Base-by-base conservation (phyloP, 1,140 invertebrate species). In the Agrypnia vestita region DNA sequence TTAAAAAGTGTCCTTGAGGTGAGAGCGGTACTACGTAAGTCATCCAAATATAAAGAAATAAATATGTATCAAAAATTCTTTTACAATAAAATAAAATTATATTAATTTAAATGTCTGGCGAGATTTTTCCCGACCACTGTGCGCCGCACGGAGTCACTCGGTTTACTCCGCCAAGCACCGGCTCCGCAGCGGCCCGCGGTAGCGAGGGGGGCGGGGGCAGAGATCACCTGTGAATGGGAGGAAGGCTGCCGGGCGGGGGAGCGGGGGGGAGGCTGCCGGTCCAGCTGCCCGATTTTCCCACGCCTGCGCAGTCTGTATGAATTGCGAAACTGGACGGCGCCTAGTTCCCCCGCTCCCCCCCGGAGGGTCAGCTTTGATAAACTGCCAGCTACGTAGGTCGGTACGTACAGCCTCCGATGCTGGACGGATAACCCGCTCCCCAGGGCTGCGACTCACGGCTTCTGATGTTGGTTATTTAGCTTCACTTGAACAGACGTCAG, bases 251-350 rank as follows among this genome's bases (percentile, higher is more conserved):
- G 15, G 17, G 46, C 3, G 72, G 53, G 15, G 72, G 72, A n/a
- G 8, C 13, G 56, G 44, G 56, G 51, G 61, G 76, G 62, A 72
- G 76, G 80, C 61, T 21, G 51, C n/a, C 44, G 59, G 80, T 76
- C 80, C 80, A 53, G 80, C 76, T 81, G 75, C 76, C 76, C 77
- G 80, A 81, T 81, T 81, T 76, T 49, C 69, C 69, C 69, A 73
- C 69, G 69, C 47, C 69, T 73, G 69, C 69, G 69, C 51, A 69
- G 64, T 46, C 13, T 43, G 25, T 64, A 69, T 69, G 64, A 69
- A 69, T 69, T 69, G 64, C 64, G 64, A 69, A 69, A 69, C 64
- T 69, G 64, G 64, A 69, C 64, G 64, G 64, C 64, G 64, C 64
- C 64, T 69, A 64, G 43, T 15, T n/a, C 64, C 61, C 61, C 64